These are phyloP conservation scores for Onychostruthus taczanowskii DNA, from an alignment of 2,113 vertebrate genomes.

Conservation along the genomic window DNA sequence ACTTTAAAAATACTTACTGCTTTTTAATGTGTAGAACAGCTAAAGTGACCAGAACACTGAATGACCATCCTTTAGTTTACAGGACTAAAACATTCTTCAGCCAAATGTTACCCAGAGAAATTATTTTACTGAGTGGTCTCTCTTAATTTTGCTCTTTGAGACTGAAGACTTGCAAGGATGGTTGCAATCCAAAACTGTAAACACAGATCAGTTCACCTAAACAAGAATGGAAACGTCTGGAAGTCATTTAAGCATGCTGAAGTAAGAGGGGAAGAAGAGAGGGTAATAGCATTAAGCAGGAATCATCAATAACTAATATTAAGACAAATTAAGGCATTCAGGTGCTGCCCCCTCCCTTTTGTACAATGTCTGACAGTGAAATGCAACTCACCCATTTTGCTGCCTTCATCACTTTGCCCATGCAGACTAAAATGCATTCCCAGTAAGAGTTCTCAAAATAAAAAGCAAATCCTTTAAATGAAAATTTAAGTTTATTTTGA, in stretches of 20 bases:
- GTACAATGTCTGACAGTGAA: not conserved
- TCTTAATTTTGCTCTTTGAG: not conserved
- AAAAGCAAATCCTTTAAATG: slow-evolving; percentile 57
- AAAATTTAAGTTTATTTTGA: slow-evolving; percentile 67
- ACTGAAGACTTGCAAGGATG: not conserved
- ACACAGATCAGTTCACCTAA: not conserved
- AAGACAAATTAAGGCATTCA: not conserved
- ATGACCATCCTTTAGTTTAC: not conserved
- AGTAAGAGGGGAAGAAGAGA: not conserved
- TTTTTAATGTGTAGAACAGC: not conserved
- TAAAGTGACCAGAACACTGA: not conserved
- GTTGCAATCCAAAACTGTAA: not conserved
- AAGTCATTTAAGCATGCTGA: not conserved
- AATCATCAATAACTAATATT: not conserved
- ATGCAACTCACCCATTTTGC: not conserved
- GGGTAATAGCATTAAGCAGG: not conserved
- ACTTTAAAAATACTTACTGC: slow-evolving; percentile 1
- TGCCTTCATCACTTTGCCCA: not conserved
- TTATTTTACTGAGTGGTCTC: not conserved
- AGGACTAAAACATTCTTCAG: not conserved
- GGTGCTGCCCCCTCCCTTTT: not conserved
- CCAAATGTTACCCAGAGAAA: not conserved
- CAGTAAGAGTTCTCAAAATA: slow-evolving; percentile 11
- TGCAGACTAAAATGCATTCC: not conserved
- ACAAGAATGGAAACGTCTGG: not conserved